phyloP scores from a whole-genome alignment of 2,888 invertebrate genomes.

The Apantesis nais region DNA sequence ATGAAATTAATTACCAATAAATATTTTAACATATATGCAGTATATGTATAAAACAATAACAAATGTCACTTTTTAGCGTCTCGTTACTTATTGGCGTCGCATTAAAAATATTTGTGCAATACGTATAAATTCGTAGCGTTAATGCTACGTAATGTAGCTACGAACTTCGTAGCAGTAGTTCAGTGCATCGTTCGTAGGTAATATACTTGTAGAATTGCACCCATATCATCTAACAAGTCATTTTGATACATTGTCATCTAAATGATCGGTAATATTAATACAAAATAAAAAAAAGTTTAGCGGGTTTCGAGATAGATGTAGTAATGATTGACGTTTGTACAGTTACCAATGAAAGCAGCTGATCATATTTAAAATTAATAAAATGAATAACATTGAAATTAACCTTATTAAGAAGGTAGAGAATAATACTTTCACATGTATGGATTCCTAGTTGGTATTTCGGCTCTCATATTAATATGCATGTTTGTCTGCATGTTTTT shows the following conservation, averaged over 20 bases:
- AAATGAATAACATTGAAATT: not conserved
- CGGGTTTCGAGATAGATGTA: not conserved
- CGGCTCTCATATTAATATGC: not conserved
- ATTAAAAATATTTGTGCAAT: constrained; percentile 15
- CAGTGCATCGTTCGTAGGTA: constrained; percentile 40
- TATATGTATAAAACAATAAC: not conserved
- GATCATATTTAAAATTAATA: not conserved
- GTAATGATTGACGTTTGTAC: not conserved
- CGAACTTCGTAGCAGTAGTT: constrained; percentile 66
- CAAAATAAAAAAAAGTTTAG: not conserved
- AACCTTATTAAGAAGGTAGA: not conserved
- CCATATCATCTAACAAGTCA: not conserved
- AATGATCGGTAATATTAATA: not conserved
- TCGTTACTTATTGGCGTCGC: too few relatives aligned
- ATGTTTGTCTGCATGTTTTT: too few relatives aligned
- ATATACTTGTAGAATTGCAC: constrained; percentile 20
- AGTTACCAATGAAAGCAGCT: not conserved
- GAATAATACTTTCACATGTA: not conserved
- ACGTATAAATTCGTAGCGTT: constrained; percentile 63
- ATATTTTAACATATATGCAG: not conserved
- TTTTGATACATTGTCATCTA: not conserved
- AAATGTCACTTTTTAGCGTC: not conserved
- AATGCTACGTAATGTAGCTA: constrained; percentile 69
- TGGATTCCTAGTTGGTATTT: not conserved
- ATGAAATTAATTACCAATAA: not conserved